Conservation (phyloP, 2,888 invertebrate species). For the Aphelenchoides bicaudatus region DNA sequence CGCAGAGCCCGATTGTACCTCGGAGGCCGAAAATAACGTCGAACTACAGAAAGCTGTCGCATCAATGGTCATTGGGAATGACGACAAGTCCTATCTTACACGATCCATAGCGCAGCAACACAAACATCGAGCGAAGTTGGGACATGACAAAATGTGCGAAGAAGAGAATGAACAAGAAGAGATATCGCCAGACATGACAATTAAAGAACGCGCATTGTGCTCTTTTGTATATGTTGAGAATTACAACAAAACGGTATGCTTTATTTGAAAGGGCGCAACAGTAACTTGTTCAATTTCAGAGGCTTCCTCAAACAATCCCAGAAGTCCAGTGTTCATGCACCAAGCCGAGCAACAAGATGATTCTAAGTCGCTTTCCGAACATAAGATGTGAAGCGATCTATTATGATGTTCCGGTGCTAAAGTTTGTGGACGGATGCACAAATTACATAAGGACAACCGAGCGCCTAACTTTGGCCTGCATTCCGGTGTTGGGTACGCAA, state of each 20-base stretch:
- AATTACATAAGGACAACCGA: slow-evolving; percentile 11
- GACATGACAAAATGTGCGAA: not conserved
- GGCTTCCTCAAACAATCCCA: slow-evolving; percentile 16
- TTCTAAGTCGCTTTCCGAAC: slow-evolving; percentile 12
- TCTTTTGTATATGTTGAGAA: slow-evolving; percentile 16
- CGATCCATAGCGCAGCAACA: not conserved
- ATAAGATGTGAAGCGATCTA: slow-evolving; percentile 14
- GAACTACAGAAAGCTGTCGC: slow-evolving; percentile 17
- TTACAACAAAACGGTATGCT: slow-evolving; percentile 11
- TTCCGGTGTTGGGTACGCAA: slow-evolving; percentile 9
- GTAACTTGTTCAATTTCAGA: slow-evolving; percentile 3
- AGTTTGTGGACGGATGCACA: slow-evolving; percentile 8
- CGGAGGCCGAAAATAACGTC: slow-evolving; percentile 9
- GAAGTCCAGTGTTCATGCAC: slow-evolving; percentile 15
- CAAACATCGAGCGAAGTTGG: not conserved
- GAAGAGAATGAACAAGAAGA: slow-evolving; percentile 16
- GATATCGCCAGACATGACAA: slow-evolving; percentile 17
- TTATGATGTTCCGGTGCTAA: slow-evolving; percentile 15
- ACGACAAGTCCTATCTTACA: slow-evolving; percentile 10
- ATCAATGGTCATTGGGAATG: slow-evolving; percentile 16
- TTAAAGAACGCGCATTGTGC: slow-evolving; percentile 16
- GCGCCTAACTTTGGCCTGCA: slow-evolving; percentile 17
- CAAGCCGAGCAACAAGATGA: slow-evolving; percentile 15
- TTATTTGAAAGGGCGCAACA: too few relatives aligned
- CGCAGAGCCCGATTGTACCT: slow-evolving; percentile 10